Evolutionary conservation across 1,140 invertebrate species (phyloP).

Genomic region (Drosophila rufa): DNA sequence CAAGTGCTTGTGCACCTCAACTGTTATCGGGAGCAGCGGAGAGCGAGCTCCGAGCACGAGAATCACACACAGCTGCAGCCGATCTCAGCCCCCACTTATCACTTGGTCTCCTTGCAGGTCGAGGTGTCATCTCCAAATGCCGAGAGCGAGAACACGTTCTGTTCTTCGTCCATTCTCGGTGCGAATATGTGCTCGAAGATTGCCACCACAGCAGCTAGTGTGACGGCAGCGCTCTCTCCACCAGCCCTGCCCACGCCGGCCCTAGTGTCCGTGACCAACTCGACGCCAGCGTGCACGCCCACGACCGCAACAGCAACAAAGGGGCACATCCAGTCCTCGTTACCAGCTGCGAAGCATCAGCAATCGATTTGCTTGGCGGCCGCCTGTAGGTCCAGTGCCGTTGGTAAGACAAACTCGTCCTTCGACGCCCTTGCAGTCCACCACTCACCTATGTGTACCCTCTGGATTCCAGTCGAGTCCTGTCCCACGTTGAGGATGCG

Average conservation of each 20-base stretch:
- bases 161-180: conserved; percentile 84
- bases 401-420: conserved; percentile 30
- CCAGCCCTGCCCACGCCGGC: conserved; percentile 57
- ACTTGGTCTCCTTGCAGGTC: conserved; percentile 54
- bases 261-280: conserved; percentile 44
- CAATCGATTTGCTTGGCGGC: conserved; percentile 4
- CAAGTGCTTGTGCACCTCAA: conserved; percentile 56
- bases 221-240: conserved; percentile 73
- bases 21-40: conserved; percentile 54
- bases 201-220: conserved; percentile 75
- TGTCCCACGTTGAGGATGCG: conserved; percentile 69
- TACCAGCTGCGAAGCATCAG: conserved; percentile 19
- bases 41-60: conserved; percentile 22
- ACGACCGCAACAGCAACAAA: background rate
- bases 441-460: background rate
- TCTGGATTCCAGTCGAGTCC: conserved; percentile 57
- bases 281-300: conserved; percentile 23
- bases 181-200: conserved; percentile 85
- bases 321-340: background rate
- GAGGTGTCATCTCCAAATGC: conserved; percentile 88
- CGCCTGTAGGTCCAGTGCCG: conserved; percentile 15
- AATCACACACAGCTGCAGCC: conserved; percentile 9
- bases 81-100: background rate
- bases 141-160: conserved; percentile 86
- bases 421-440: background rate